phyloP scores from a whole-genome alignment of 2,888 invertebrate genomes.

The Strigamia maritima region DNA sequence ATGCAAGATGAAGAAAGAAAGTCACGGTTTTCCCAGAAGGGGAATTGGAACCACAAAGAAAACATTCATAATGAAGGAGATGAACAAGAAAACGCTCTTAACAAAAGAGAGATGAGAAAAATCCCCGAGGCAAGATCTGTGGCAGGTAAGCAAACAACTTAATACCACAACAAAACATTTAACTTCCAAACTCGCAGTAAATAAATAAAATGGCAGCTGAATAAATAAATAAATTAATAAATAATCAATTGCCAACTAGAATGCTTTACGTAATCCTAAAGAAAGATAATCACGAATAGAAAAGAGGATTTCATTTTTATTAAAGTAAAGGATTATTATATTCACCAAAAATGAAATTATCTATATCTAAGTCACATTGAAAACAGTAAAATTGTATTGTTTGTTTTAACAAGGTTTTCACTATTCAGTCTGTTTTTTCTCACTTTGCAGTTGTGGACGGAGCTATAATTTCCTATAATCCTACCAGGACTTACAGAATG shows the following conservation, averaged over 20 bases:
- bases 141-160: background rate
- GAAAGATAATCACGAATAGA: too few relatives aligned
- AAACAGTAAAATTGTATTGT: too few relatives aligned
- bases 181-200: background rate
- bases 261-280: background rate
- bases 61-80: constrained; percentile 11
- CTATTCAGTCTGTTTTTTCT: too few relatives aligned
- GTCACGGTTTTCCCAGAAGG: background rate
- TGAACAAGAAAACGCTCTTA: constrained; percentile 21
- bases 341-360: too few relatives aligned
- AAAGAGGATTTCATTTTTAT: too few relatives aligned
- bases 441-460: too few relatives aligned
- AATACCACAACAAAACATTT: background rate
- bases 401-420: too few relatives aligned
- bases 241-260: background rate
- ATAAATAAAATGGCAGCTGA: background rate
- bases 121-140: background rate
- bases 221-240: too few relatives aligned
- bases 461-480: too few relatives aligned
- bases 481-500: too few relatives aligned
- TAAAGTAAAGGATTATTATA: too few relatives aligned
- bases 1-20: background rate
- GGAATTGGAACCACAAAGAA: background rate
- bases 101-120: constrained; percentile 1
- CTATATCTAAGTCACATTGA: too few relatives aligned